A percentile compares a stretch with the other conserved stretches of the same genome.
These are phyloP conservation scores for Pogona vitticeps DNA, from an alignment of 2,113 vertebrate genomes.

Conservation along the genomic window DNA sequence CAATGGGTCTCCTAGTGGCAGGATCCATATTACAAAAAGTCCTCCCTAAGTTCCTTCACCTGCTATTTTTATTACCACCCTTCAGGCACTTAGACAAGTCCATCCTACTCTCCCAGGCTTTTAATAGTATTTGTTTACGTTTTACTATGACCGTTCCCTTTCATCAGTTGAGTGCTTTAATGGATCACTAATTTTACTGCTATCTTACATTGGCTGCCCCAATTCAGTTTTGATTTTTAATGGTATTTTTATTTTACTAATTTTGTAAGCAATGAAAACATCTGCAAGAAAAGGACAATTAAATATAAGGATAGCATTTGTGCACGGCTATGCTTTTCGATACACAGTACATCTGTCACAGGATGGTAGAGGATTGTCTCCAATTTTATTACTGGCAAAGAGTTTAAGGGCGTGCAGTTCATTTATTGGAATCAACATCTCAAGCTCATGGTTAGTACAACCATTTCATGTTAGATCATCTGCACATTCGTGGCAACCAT, in stretches of 20 bases:
- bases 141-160: not conserved
- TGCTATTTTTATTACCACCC: not conserved
- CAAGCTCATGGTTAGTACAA: not conserved
- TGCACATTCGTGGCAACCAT: not conserved
- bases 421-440: conserved; percentile 1
- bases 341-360: not conserved
- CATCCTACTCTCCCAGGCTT: not conserved
- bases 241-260: not conserved
- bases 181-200: not conserved
- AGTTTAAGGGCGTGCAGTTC: not conserved
- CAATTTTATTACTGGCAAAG: not conserved
- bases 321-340: not conserved
- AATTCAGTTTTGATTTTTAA: not conserved
- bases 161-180: not conserved
- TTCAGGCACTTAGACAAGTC: not conserved
- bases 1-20: too few relatives aligned
- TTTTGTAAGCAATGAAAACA: not conserved
- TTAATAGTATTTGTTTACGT: not conserved
- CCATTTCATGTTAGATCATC: not conserved
- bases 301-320: not conserved
- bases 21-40: not conserved
- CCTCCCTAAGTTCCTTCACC: not conserved
- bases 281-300: not conserved
- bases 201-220: not conserved
- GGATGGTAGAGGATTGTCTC: not conserved